phyloP scores from a whole-genome alignment of 2,797 vertebrate genomes.

The Discoglossus pictus region DNA sequence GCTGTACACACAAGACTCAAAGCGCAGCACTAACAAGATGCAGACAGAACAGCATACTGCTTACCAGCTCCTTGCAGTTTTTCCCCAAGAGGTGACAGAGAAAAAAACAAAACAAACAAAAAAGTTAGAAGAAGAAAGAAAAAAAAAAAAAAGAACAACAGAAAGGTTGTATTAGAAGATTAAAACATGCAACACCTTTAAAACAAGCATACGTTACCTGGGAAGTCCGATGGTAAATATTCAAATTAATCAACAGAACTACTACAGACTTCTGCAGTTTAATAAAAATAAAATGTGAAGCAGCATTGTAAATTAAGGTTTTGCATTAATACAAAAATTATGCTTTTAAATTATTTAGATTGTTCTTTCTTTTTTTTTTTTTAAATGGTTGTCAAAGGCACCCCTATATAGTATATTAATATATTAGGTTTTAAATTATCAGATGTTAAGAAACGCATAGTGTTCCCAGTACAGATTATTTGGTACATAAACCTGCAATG shows the following conservation, averaged over 20 bases:
- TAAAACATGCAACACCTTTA: constrained; percentile 78
- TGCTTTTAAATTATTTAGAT: no score
- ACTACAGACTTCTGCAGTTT: not conserved
- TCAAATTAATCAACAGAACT: no score
- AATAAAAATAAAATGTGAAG: not conserved
- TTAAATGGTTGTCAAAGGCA: no score
- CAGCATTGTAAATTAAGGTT: not conserved
- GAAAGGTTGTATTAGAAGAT: constrained; percentile 71
- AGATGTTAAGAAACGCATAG: no score
- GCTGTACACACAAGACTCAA: constrained; percentile 42
- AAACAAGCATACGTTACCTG: constrained; percentile 57
- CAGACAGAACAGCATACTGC: constrained; percentile 70
- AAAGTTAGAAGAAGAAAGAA: constrained; percentile 66
- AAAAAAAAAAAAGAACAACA: constrained; percentile 66
- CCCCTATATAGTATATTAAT: no score
- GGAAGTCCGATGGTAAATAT: not conserved
- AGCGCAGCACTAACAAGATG: constrained; percentile 55
- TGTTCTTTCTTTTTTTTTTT: no score
- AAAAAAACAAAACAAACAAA: constrained; percentile 26
- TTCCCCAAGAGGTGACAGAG: constrained; percentile 84
- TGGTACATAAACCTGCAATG: not conserved
- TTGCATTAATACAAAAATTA: no score
- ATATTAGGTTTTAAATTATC: no score
- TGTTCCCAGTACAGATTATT: no score
- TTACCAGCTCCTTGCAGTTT: constrained; percentile 98